A percentile compares a stretch with the other conserved stretches of the same genome.
Conservation (phyloP, 1,140 invertebrate species). For the Cydia fagiglandana region DNA sequence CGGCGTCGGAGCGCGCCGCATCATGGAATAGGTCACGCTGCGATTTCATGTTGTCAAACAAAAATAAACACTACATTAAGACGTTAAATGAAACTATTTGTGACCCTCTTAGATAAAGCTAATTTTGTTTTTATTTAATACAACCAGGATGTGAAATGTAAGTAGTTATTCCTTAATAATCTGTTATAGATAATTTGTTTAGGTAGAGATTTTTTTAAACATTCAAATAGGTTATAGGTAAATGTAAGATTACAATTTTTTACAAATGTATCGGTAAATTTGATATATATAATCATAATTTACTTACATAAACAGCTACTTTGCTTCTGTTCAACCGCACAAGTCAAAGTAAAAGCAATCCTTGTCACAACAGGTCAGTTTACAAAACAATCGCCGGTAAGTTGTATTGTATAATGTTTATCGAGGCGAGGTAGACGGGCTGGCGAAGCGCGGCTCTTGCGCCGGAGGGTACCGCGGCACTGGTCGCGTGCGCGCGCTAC, state of each 20-base stretch:
- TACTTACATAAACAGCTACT: slow-evolving; percentile 27
- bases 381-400: slow-evolving; percentile 62
- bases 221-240: too few species aligned
- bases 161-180: too few species aligned
- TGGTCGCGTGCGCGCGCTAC: slow-evolving; percentile 55
- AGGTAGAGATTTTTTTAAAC: too few species aligned
- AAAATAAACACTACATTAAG: slow-evolving; percentile 26
- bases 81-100: not conserved
- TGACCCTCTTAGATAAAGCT: not conserved
- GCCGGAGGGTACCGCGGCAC: slow-evolving; percentile 57
- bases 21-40: slow-evolving; percentile 32
- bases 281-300: not conserved
- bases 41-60: slow-evolving; percentile 32
- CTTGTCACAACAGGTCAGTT: slow-evolving; percentile 63
- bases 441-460: slow-evolving; percentile 45
- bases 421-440: slow-evolving; percentile 19
- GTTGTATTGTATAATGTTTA: slow-evolving; percentile 62
- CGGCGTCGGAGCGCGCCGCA: slow-evolving; percentile 13
- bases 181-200: too few species aligned
- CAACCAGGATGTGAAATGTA: too few species aligned
- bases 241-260: too few species aligned
- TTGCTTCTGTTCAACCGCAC: slow-evolving; percentile 44
- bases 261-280: too few species aligned
- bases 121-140: slow-evolving; percentile 15
- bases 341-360: slow-evolving; percentile 57